Conservation (phyloP, 2,797 vertebrate genomes). For the Dicrostonyx torquatus region DNA sequence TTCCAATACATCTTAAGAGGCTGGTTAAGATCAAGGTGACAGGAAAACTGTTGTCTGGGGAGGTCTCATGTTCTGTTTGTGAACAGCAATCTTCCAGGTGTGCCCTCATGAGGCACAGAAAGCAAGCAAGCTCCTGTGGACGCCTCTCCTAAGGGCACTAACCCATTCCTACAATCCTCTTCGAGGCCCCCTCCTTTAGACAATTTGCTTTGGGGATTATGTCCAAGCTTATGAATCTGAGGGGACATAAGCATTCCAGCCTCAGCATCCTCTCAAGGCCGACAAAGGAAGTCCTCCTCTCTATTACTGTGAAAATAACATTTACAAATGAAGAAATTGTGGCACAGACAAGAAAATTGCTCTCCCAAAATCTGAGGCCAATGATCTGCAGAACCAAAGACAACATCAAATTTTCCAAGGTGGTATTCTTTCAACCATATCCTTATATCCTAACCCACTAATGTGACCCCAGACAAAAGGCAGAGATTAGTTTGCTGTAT, state of each 20-base stretch:
- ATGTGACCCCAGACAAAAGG: background rate
- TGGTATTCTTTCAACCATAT: background rate
- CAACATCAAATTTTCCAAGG: background rate
- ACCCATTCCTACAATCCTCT: background rate
- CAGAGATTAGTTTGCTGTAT: background rate
- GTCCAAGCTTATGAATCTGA: background rate
- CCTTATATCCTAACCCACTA: constrained; percentile 16
- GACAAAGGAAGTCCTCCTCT: background rate
- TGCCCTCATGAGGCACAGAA: background rate
- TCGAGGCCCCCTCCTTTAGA: background rate
- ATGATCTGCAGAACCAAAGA: background rate
- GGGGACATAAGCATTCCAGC: background rate
- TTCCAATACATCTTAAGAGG: background rate
- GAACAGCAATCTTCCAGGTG: background rate
- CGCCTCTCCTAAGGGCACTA: background rate
- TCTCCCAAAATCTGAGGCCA: background rate
- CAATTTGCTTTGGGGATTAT: background rate
- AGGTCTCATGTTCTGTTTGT: background rate
- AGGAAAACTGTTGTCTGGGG: background rate
- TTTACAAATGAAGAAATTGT: constrained; percentile 12
- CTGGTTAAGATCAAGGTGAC: background rate
- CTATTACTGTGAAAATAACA: background rate
- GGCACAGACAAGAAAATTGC: background rate
- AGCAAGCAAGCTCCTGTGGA: background rate
- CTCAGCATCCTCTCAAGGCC: background rate